Conservation (phyloP, 2,888 invertebrate genomes). For the Formica aserva region DNA sequence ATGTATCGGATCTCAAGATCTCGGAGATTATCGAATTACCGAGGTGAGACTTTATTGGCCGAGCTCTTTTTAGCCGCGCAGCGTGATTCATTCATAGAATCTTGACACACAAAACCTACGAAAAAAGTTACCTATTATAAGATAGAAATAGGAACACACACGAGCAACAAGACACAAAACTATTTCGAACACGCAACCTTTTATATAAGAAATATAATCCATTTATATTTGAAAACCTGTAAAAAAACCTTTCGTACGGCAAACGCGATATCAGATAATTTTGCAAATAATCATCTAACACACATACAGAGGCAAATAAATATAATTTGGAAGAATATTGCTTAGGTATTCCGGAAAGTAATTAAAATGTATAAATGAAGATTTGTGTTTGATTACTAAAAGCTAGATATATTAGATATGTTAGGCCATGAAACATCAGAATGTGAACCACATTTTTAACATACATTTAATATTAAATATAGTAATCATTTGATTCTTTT, state of each 20-base stretch:
- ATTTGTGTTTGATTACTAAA: neutral
- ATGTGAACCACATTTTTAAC: neutral
- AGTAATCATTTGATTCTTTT: neutral
- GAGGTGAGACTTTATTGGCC: constrained; percentile 77
- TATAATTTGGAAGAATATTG: neutral
- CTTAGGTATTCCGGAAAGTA: neutral
- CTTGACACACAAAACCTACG: constrained; percentile 77
- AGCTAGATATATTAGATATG: neutral
- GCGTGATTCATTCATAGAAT: constrained; percentile 77
- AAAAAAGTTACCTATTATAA: constrained; percentile 78
- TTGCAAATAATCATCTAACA: neutral
- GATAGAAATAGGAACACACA: constrained; percentile 38
- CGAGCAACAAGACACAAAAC: constrained; percentile 47
- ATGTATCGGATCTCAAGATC: constrained; percentile 37
- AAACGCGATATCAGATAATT: neutral
- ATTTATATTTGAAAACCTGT: neutral
- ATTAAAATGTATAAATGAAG: neutral
- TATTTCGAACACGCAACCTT: constrained; percentile 34
- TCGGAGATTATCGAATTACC: constrained; percentile 56
- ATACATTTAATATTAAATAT: neutral
- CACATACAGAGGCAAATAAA: neutral
- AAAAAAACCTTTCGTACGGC: neutral
- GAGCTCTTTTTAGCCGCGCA: constrained; percentile 73
- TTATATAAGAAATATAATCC: neutral
- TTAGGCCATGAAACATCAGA: neutral